Conservation (phyloP, 2,797 vertebrate species). For the Sebastes iracundus region DNA sequence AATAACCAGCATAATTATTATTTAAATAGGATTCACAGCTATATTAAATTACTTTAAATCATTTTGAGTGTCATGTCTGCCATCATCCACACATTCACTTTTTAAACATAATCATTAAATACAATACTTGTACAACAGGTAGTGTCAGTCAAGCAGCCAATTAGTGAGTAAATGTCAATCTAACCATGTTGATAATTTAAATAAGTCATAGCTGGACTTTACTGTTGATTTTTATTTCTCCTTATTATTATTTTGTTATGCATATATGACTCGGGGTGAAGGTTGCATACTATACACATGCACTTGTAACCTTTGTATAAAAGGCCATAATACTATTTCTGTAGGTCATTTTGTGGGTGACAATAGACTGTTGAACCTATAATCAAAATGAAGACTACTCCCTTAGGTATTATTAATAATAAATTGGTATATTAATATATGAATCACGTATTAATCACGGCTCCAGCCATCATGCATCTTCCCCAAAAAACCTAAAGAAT, state of each 20-base stretch:
- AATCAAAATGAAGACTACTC: constrained; percentile 17
- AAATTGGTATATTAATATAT: constrained; percentile 16
- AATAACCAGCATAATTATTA: neutral
- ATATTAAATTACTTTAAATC: neutral
- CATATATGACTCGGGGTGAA: neutral
- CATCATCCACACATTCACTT: neutral
- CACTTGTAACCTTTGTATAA: neutral
- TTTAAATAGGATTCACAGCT: neutral
- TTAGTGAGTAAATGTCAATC: neutral
- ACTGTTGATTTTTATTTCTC: neutral
- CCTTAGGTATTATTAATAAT: constrained; percentile 25
- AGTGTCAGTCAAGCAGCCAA: neutral
- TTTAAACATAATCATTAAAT: neutral
- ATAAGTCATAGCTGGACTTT: neutral
- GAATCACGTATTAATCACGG: constrained; percentile 12
- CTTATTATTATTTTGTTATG: neutral
- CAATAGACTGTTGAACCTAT: neutral
- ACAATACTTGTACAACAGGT: neutral
- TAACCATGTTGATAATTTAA: neutral
- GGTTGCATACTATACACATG: neutral
- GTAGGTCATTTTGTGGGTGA: neutral
- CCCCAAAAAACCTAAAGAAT: constrained; percentile 21
- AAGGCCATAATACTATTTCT: neutral
- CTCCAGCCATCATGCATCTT: neutral
- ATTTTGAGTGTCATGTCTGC: neutral